phyloP scores from a whole-genome alignment of 2,888 invertebrate species.

The Adelognathus sp. region DNA sequence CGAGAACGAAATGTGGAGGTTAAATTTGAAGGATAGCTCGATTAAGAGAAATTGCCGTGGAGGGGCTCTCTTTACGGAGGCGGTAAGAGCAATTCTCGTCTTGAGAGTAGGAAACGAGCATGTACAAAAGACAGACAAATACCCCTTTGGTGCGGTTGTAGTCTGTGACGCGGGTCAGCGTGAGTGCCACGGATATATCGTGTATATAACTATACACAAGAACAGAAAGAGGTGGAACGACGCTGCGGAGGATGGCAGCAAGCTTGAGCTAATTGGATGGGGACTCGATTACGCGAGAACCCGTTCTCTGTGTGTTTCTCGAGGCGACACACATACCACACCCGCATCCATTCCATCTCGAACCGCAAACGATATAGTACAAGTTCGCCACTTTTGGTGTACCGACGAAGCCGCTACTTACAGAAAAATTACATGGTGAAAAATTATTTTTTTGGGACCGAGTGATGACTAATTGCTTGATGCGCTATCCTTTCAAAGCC shows the following conservation, averaged over 20 bases:
- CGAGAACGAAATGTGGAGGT: background rate
- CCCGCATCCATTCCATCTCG: constrained; percentile 52
- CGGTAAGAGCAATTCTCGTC: constrained; percentile 60
- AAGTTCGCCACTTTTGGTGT: background rate
- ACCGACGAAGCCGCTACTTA: constrained; percentile 41
- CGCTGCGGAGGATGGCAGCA: constrained; percentile 49
- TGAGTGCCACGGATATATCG: constrained; percentile 12
- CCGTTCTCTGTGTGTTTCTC: constrained; percentile 72
- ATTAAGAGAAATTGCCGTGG: constrained; percentile 50
- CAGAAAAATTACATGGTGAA: constrained; percentile 66
- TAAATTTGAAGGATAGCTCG: constrained; percentile 32
- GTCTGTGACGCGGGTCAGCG: background rate
- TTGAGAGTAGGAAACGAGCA: constrained; percentile 59
- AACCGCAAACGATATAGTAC: constrained; percentile 17
- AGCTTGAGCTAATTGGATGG: constrained; percentile 75
- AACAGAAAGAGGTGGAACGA: constrained; percentile 58
- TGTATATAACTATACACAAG: too few species aligned
- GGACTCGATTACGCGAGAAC: constrained; percentile 77
- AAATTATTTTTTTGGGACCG: constrained; percentile 23
- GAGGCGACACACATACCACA: constrained; percentile 74
- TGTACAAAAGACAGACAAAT: constrained; percentile 47
- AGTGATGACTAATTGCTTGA: background rate
- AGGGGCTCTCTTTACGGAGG: constrained; percentile 40
- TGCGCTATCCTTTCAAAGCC: background rate
- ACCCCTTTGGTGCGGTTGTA: constrained; percentile 13